A percentile compares a stretch with the other conserved stretches of the same genome.
These are phyloP conservation scores for Drosophila sucinea DNA, from an alignment of 1,140 invertebrate species.

Conservation along the genomic window DNA sequence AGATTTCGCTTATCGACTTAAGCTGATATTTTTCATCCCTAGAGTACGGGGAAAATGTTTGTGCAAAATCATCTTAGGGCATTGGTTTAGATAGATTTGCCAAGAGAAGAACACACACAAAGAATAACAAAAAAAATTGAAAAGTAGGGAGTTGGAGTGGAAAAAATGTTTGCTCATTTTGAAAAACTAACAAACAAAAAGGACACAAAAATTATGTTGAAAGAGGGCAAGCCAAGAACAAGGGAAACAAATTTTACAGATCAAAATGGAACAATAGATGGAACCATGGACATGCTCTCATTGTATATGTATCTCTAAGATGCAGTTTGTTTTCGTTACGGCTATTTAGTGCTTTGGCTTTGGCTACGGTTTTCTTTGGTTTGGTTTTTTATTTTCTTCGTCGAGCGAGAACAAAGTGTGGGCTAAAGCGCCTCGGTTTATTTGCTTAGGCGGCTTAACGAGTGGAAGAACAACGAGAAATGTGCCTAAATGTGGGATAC, in stretches of 20 bases:
- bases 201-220: not conserved
- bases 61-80: slow-evolving; percentile 4
- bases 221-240: not conserved
- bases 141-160: not conserved
- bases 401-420: not conserved
- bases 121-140: not conserved
- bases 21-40: not conserved
- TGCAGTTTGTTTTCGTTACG: slow-evolving; percentile 62
- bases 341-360: slow-evolving; percentile 59
- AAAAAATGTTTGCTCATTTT: slow-evolving; percentile 3
- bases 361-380: slow-evolving; percentile 1
- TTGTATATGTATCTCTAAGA: slow-evolving; percentile 26
- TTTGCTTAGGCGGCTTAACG: slow-evolving; percentile 68
- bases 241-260: not conserved
- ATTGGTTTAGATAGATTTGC: not conserved
- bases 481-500: slow-evolving; percentile 23
- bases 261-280: not conserved
- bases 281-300: not conserved
- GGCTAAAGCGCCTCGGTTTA: slow-evolving; percentile 62
- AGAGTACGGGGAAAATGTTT: not conserved
- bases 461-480: slow-evolving; percentile 14
- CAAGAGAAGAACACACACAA: not conserved
- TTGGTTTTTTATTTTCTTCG: not conserved
- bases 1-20: no score
- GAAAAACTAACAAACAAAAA: not conserved